These are phyloP conservation scores for Oryzias dopingdopingensis DNA, from an alignment of 2,797 vertebrate genomes.

Conservation along the genomic window DNA sequence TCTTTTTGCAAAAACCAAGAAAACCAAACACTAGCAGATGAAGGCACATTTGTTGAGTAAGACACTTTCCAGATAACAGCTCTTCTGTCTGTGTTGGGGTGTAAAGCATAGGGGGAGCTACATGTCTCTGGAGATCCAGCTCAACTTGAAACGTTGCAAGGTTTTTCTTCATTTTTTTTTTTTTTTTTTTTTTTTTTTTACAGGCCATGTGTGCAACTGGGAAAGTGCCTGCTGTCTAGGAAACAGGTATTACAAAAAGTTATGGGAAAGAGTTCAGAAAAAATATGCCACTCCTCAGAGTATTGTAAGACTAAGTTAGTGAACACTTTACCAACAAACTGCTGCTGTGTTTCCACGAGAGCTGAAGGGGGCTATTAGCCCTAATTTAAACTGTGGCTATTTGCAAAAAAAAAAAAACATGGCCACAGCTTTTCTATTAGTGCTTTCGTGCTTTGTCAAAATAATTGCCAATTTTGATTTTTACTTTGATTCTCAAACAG, in stretches of 20 bases:
- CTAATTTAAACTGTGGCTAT: conserved; percentile 11
- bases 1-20: conserved; percentile 26
- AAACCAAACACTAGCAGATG: conserved; percentile 37
- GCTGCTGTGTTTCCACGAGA: conserved; percentile 16
- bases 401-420: conserved; percentile 18
- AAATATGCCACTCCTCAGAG: conserved; percentile 12
- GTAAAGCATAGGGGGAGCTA: conserved; percentile 31
- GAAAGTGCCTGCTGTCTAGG: conserved; percentile 37
- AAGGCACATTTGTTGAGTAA: conserved; percentile 56
- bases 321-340: conserved; percentile 9
- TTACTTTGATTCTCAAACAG: conserved; percentile 6
- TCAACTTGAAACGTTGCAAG: conserved; percentile 44
- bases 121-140: conserved; percentile 44
- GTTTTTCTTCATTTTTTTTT: conserved; percentile 38
- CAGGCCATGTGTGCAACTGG: conserved; percentile 45
- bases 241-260: conserved; percentile 42
- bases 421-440: conserved; percentile 41
- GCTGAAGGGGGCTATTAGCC: conserved; percentile 1
- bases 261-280: conserved; percentile 24
- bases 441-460: conserved; percentile 15
- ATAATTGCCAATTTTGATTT: conserved; percentile 14
- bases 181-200: conserved; percentile 28
- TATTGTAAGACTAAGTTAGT: conserved; percentile 9
- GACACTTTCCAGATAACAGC: conserved; percentile 48
- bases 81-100: conserved; percentile 44